phyloP scores from a whole-genome alignment of 2,888 invertebrate genomes.

The Andricus quercusramuli region DNA sequence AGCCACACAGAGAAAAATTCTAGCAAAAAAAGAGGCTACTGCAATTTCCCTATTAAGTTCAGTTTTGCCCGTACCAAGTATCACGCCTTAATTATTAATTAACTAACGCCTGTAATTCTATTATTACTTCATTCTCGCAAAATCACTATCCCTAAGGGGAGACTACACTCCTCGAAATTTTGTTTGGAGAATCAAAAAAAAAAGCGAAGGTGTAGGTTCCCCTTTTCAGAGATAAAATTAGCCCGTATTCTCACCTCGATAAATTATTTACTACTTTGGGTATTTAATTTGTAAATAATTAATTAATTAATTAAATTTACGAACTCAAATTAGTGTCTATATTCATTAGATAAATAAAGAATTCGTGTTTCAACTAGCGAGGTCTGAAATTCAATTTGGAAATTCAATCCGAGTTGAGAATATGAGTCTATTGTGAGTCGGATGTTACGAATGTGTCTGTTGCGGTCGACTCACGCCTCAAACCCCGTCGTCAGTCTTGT shows the following conservation, averaged over 20 bases:
- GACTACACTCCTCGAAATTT: too few relatives aligned
- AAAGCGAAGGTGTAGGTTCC: too few relatives aligned
- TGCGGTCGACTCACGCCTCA: constrained; percentile 51
- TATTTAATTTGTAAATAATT: neutral
- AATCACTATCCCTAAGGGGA: neutral
- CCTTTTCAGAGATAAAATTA: neutral
- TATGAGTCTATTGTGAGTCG: constrained; percentile 23
- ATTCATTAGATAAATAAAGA: too few relatives aligned
- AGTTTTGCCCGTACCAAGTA: constrained; percentile 68
- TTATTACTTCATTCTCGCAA: constrained; percentile 10
- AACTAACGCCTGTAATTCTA: constrained; percentile 61
- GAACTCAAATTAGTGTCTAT: neutral
- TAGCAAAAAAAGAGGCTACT: neutral
- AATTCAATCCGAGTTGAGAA: constrained; percentile 13
- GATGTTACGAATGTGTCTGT: constrained; percentile 28
- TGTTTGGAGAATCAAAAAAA: too few relatives aligned
- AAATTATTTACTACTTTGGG: neutral
- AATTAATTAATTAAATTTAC: too few relatives aligned
- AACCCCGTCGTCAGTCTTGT: constrained; percentile 68
- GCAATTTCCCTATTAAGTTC: constrained; percentile 64
- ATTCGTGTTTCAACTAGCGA: neutral
- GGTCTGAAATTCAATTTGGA: constrained; percentile 16
- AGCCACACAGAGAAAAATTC: neutral
- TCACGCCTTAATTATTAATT: constrained; percentile 65
- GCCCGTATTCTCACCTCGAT: neutral